Percentiles rank a stretch among this genome's conserved stretches.
Conservation (phyloP, 2,888 invertebrate species). For the Amblyteles armatorius region DNA sequence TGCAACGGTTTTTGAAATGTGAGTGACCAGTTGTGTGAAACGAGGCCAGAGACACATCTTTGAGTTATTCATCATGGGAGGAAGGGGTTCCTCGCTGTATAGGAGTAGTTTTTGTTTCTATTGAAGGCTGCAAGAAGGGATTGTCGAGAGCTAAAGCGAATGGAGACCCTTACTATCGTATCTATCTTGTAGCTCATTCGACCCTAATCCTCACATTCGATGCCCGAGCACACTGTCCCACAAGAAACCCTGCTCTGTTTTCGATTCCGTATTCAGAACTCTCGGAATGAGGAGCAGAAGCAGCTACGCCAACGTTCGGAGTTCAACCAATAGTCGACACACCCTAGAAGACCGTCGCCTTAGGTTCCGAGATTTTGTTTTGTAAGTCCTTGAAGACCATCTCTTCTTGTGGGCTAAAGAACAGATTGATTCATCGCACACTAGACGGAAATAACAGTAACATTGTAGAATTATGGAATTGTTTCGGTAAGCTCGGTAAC, state of each 20-base stretch:
- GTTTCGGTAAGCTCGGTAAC: too few relatives aligned
- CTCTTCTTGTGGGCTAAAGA: neutral
- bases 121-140: constrained; percentile 31
- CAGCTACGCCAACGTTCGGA: constrained; percentile 5
- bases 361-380: neutral
- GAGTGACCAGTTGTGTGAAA: neutral
- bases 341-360: neutral
- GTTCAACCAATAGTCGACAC: constrained; percentile 6
- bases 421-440: neutral
- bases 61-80: neutral
- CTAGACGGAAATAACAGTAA: neutral
- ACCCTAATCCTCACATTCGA: constrained; percentile 77
- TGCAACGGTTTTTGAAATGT: neutral
- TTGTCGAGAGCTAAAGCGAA: constrained; percentile 68
- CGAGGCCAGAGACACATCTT: constrained; percentile 19
- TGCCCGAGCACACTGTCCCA: constrained; percentile 76
- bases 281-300: constrained; percentile 11
- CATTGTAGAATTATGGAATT: neutral
- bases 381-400: neutral
- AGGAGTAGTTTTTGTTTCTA: constrained; percentile 29
- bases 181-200: constrained; percentile 49
- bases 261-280: constrained; percentile 36
- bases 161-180: constrained; percentile 51
- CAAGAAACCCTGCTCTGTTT: constrained; percentile 59
- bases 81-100: neutral